These are phyloP conservation scores for Smithornis capensis DNA, from an alignment of 2,113 vertebrate species.

Conservation along the genomic window DNA sequence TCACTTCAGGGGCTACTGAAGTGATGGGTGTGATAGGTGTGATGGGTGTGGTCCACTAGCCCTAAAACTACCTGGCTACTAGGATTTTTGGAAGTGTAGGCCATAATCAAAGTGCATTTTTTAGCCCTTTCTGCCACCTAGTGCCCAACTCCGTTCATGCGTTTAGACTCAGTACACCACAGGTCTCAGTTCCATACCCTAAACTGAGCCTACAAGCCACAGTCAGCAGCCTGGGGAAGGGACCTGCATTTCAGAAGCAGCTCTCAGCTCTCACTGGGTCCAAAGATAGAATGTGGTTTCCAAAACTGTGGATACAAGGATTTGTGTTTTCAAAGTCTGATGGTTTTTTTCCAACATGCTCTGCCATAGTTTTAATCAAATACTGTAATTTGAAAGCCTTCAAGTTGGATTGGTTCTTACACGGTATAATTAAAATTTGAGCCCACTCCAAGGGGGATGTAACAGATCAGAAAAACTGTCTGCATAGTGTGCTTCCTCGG, in stretches of 20 bases:
- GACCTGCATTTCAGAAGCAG: neutral
- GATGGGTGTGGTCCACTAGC: neutral
- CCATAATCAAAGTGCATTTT: accelerated
- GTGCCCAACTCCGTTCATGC: neutral
- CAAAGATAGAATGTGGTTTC: neutral
- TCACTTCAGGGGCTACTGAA: neutral
- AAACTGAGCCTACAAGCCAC: neutral
- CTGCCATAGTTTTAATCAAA: neutral
- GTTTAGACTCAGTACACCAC: neutral
- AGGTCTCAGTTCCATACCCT: accelerated
- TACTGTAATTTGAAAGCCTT: neutral
- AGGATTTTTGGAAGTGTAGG: neutral
- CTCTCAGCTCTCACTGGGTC: neutral
- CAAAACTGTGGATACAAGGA: neutral
- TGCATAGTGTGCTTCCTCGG: neutral
- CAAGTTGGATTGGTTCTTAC: neutral
- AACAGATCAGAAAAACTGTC: neutral
- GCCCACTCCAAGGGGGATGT: neutral
- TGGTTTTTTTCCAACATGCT: neutral
- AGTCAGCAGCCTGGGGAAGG: neutral
- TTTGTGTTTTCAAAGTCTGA: neutral
- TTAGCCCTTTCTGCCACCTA: slow-evolving; percentile 14
- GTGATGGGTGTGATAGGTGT: neutral
- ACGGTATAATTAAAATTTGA: neutral
- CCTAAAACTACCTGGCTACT: neutral